Conservation (phyloP, 2,113 vertebrate species). For the Catharus minimus region DNA sequence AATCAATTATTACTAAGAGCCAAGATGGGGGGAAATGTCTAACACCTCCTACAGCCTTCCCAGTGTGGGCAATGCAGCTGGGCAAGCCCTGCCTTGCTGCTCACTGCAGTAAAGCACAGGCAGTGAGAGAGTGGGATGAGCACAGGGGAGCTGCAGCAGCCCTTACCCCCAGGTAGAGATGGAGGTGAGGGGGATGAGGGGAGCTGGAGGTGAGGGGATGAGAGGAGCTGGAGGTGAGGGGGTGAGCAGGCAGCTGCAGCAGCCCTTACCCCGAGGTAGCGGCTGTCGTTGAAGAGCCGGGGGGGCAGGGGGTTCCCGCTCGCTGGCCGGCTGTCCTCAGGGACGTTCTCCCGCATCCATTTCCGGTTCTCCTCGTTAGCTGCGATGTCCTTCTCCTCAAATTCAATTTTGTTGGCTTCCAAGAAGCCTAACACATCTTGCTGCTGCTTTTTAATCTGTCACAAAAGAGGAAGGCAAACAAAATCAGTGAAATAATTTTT, state of each 20-base stretch:
- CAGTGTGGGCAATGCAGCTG: neutral
- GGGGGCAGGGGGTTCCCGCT: conserved; percentile 91
- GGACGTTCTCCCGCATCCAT: conserved; percentile 97
- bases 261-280: conserved; percentile 90
- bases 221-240: too few relatives aligned
- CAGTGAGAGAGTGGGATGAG: neutral
- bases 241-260: neutral
- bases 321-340: conserved; percentile 83
- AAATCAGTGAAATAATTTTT: neutral
- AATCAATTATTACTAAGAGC: neutral
- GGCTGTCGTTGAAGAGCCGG: conserved; percentile 92
- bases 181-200: too few relatives aligned
- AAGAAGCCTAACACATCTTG: conserved; percentile 93
- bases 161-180: conserved; percentile 87
- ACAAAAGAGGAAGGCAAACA: neutral
- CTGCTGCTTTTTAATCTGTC: conserved; percentile 97
- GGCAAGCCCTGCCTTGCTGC: neutral
- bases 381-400: conserved; percentile 94
- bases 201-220: neutral
- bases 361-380: conserved; percentile 92
- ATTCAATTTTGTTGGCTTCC: conserved; percentile 92
- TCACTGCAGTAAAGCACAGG: neutral
- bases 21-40: neutral
- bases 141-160: neutral
- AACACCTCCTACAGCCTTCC: neutral